A percentile compares a stretch with the other conserved stretches of the same genome.
Evolutionary conservation across 1,140 invertebrate species (phyloP).

Genomic region (Diuraphis noxia): DNA sequence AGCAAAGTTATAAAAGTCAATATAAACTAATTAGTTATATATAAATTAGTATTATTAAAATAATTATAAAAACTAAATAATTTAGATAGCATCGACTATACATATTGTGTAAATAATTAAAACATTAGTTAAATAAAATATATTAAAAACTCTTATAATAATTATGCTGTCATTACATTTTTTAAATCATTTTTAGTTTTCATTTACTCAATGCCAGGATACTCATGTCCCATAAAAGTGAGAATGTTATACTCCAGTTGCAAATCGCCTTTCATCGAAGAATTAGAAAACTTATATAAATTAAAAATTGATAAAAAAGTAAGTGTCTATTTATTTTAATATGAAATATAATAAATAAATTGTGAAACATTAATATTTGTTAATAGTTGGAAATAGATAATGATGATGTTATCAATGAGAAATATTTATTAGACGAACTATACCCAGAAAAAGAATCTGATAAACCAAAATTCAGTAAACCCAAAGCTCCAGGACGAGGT

Average conservation of each 20-base stretch:
- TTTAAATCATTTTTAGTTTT: slow-evolving; percentile 75
- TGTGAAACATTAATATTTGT: slow-evolving; percentile 54
- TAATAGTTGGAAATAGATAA: slow-evolving; percentile 89
- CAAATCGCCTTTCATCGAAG: slow-evolving; percentile 83
- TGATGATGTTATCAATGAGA: slow-evolving; percentile 84
- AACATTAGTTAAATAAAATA: not conserved
- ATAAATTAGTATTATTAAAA: not conserved
- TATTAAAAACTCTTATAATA: not conserved
- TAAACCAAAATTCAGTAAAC: slow-evolving; percentile 90
- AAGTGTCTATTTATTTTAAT: slow-evolving; percentile 57
- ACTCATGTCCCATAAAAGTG: slow-evolving; percentile 91
- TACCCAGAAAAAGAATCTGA: slow-evolving; percentile 91
- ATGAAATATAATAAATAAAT: slow-evolving; percentile 10
- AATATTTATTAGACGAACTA: slow-evolving; percentile 88
- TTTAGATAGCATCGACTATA: not conserved
- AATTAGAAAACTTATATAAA: slow-evolving; percentile 69
- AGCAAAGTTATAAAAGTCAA: not conserved
- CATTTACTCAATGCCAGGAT: slow-evolving; percentile 97
- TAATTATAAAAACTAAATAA: not conserved
- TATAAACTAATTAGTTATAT: not conserved
- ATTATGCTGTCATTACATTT: slow-evolving; percentile 1
- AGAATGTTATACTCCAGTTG: slow-evolving; percentile 98
- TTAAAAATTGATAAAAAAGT: slow-evolving; percentile 86
- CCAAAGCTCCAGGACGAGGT: slow-evolving; percentile 88
- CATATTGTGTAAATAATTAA: not conserved